Conservation (phyloP, 2,797 vertebrate species). For the Sternotherus odoratus region DNA sequence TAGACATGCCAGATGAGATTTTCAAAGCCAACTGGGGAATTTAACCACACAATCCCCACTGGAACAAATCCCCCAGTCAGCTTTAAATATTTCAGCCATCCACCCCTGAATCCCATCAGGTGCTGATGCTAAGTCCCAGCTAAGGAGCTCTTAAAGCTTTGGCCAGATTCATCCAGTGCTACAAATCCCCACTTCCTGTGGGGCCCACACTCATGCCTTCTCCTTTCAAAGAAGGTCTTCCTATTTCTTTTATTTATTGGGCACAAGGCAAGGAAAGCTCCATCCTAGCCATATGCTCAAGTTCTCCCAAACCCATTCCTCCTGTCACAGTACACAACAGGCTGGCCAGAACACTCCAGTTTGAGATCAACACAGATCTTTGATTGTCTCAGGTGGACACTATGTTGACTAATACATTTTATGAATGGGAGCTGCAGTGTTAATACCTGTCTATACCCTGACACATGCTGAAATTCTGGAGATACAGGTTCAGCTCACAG, state of each 20-base stretch:
- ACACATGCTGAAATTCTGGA: neutral
- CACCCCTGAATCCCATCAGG: neutral
- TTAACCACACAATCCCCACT: neutral
- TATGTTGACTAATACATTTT: neutral
- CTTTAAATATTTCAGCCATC: neutral
- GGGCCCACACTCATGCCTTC: neutral
- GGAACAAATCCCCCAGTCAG: neutral
- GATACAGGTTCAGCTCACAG: neutral
- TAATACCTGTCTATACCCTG: neutral
- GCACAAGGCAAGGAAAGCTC: neutral
- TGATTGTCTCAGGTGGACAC: neutral
- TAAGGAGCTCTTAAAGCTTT: neutral
- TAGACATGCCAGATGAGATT: neutral
- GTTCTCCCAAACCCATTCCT: neutral
- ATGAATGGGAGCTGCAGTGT: neutral
- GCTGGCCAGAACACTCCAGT: neutral
- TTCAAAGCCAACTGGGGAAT: neutral
- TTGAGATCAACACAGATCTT: neutral
- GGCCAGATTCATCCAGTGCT: neutral
- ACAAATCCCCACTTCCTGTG: no score
- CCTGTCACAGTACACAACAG: neutral
- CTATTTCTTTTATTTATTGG: neutral
- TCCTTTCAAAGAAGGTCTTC: neutral
- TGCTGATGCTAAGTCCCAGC: neutral
- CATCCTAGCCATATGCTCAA: neutral